phyloP scores from a whole-genome alignment of 2,888 invertebrate genomes.

The Spodoptera picta region DNA sequence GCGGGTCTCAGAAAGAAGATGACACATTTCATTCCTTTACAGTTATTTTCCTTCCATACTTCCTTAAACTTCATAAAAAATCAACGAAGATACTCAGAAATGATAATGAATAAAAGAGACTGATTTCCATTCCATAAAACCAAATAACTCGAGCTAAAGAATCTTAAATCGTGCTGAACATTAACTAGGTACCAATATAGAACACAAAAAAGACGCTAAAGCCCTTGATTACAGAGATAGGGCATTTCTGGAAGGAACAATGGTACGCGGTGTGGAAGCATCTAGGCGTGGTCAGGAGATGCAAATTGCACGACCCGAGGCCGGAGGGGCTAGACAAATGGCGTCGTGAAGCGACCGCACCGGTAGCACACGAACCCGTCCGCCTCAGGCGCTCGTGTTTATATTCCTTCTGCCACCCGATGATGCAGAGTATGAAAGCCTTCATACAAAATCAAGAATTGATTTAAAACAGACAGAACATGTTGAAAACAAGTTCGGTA shows the following conservation, averaged over 20 bases:
- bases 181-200: constrained; percentile 30
- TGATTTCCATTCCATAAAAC: constrained; percentile 5
- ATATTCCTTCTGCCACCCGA: constrained; percentile 48
- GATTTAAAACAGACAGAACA: constrained; percentile 33
- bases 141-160: constrained; percentile 20
- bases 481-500: constrained; percentile 12
- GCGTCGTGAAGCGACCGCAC: constrained; percentile 84
- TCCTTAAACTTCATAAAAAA: neutral
- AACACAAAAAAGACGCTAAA: constrained; percentile 53
- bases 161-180: constrained; percentile 45
- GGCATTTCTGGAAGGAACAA: constrained; percentile 69
- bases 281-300: constrained; percentile 81
- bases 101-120: neutral
- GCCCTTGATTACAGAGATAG: constrained; percentile 63
- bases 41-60: neutral
- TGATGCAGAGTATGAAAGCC: constrained; percentile 47
- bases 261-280: constrained; percentile 79
- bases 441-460: constrained; percentile 44
- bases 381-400: constrained; percentile 58
- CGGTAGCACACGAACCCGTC: constrained; percentile 81
- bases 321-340: constrained; percentile 82
- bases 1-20: neutral
- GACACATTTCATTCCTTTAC: neutral
- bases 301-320: constrained; percentile 80
- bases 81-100: neutral